These are phyloP conservation scores for Dendrolimus pini DNA, from an alignment of 2,888 invertebrate genomes.

Conservation along the genomic window DNA sequence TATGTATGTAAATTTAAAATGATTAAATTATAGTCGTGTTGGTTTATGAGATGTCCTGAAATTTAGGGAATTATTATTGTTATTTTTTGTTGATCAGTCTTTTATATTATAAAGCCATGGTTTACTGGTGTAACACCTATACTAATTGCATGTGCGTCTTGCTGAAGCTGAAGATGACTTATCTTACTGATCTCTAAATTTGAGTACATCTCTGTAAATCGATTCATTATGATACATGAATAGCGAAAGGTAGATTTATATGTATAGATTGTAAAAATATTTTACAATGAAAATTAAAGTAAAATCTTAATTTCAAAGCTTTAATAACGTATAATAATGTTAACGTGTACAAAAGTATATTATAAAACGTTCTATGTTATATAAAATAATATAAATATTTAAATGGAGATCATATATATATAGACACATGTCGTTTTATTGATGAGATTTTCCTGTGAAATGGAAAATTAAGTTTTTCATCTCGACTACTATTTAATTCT, in stretches of 20 bases:
- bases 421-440: not conserved
- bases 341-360: conserved; percentile 54
- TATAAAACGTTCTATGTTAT: conserved; percentile 15
- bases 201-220: not conserved
- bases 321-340: conserved; percentile 55
- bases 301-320: conserved; percentile 66
- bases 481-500: no score
- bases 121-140: no score
- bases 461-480: no score
- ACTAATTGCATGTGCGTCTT: no score
- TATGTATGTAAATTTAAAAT: conserved; percentile 34
- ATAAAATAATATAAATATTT: conserved; percentile 1
- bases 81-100: no score
- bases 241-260: not conserved
- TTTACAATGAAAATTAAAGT: not conserved
- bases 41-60: no score
- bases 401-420: not conserved
- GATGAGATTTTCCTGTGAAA: no score
- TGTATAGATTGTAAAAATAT: not conserved
- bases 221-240: not conserved
- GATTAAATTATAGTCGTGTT: conserved; percentile 4
- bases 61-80: no score
- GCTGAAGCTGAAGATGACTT: no score
- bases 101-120: no score
- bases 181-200: no score